These are phyloP conservation scores for Carcina quercana DNA, from an alignment of 2,888 invertebrate species.

Conservation along the genomic window DNA sequence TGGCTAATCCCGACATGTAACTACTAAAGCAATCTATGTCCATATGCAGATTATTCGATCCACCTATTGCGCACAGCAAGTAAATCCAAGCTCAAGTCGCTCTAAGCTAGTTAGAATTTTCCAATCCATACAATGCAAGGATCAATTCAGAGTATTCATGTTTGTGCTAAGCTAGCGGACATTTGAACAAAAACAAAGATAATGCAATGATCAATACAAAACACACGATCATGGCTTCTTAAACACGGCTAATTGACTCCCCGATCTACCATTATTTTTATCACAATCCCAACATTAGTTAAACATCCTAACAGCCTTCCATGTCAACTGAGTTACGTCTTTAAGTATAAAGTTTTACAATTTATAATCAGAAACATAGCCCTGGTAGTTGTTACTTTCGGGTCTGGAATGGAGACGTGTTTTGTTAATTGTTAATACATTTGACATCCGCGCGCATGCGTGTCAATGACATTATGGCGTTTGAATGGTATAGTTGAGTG, in stretches of 20 bases:
- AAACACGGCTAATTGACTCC: slow-evolving; percentile 9
- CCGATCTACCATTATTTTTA: slow-evolving; percentile 2
- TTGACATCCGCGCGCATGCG: slow-evolving; percentile 44
- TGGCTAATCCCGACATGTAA: too few species aligned
- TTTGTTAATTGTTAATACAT: slow-evolving; percentile 42
- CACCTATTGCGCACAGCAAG: too few species aligned
- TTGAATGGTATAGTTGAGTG: too few species aligned
- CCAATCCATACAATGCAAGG: too few species aligned
- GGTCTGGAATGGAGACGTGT: slow-evolving; percentile 2
- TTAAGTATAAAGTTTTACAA: neutral
- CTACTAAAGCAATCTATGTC: too few species aligned
- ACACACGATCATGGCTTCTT: slow-evolving; percentile 5
- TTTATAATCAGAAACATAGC: neutral
- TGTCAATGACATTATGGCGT: slow-evolving; percentile 31
- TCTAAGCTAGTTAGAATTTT: too few species aligned
- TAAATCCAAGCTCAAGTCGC: too few species aligned
- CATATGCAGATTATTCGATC: too few species aligned
- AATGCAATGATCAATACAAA: neutral
- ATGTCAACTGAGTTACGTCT: neutral
- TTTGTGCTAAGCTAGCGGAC: too few species aligned
- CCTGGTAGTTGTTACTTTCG: neutral
- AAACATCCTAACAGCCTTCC: neutral
- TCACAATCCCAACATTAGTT: neutral
- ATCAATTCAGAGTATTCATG: too few species aligned
- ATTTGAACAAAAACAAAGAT: slow-evolving; percentile 1